Conservation (phyloP, 2,888 invertebrate species). For the Amphipoea lucens region DNA sequence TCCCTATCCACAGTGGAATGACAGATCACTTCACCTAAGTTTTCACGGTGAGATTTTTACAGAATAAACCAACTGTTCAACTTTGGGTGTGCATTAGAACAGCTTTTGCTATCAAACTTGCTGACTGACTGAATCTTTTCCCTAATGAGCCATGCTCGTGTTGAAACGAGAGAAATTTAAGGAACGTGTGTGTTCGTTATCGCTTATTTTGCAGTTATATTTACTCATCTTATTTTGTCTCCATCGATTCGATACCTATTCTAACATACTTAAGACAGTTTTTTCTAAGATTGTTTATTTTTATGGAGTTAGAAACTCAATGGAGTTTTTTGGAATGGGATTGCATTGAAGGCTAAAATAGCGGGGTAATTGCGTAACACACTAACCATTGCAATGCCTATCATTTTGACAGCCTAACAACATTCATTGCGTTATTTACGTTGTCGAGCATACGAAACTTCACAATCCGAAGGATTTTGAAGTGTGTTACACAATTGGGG, state of each 20-base stretch:
- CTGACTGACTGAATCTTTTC: neutral
- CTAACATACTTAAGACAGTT: neutral
- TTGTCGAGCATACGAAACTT: neutral
- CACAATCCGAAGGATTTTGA: neutral
- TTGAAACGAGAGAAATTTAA: neutral
- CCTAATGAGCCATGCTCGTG: neutral
- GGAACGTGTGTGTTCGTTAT: neutral
- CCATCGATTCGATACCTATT: neutral
- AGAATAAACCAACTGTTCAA: neutral
- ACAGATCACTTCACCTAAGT: neutral
- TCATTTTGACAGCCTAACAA: neutral
- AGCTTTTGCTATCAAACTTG: neutral
- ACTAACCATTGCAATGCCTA: neutral
- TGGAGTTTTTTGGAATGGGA: neutral
- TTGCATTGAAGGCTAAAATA: neutral
- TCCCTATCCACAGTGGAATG: neutral
- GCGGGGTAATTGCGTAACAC: neutral
- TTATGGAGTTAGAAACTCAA: neutral
- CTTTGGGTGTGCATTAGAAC: neutral
- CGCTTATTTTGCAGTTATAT: neutral
- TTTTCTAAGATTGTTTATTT: neutral
- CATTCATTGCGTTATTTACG: neutral
- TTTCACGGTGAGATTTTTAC: neutral
- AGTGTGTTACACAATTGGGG: neutral
- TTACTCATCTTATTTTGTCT: neutral